Percentiles rank a stretch among this genome's conserved stretches.
These are phyloP conservation scores for Homalodisca vitripennis DNA, from an alignment of 1,140 invertebrate genomes.

Conservation along the genomic window DNA sequence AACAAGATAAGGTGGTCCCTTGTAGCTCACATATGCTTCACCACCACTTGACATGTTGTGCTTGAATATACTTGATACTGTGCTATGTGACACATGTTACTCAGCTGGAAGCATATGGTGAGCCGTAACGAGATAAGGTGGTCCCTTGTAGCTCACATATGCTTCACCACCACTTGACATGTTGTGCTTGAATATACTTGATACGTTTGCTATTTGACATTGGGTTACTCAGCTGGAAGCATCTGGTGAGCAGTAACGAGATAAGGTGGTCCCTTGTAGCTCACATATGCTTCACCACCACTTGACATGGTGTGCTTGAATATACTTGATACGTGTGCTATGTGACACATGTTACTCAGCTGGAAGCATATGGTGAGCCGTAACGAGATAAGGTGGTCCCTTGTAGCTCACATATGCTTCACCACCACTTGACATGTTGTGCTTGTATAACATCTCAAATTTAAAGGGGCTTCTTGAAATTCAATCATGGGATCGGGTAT, in stretches of 20 bases:
- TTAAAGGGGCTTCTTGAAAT: too few species aligned
- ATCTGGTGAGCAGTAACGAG: slow-evolving; percentile 43
- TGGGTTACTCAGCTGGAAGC: slow-evolving; percentile 22
- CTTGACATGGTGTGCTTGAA: too few species aligned
- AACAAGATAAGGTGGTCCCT: slow-evolving; percentile 87
- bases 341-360: too few species aligned
- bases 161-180: slow-evolving; percentile 86
- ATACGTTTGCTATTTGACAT: background rate
- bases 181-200: too few species aligned
- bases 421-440: slow-evolving; percentile 78
- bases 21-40: slow-evolving; percentile 96
- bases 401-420: slow-evolving; percentile 96
- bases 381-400: slow-evolving; percentile 82
- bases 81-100: too few species aligned
- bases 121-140: slow-evolving; percentile 69
- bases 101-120: slow-evolving; percentile 1
- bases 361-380: background rate
- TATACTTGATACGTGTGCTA: too few species aligned
- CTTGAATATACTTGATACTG: too few species aligned
- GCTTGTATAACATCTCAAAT: too few species aligned
- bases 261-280: slow-evolving; percentile 96
- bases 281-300: slow-evolving; percentile 94
- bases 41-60: too few species aligned
- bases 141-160: slow-evolving; percentile 95
- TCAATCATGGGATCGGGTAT: too few species aligned